Percentiles rank a stretch among this genome's conserved stretches.
Evolutionary conservation across 2,888 invertebrate species (phyloP).

Genomic region (Axea sp.): DNA sequence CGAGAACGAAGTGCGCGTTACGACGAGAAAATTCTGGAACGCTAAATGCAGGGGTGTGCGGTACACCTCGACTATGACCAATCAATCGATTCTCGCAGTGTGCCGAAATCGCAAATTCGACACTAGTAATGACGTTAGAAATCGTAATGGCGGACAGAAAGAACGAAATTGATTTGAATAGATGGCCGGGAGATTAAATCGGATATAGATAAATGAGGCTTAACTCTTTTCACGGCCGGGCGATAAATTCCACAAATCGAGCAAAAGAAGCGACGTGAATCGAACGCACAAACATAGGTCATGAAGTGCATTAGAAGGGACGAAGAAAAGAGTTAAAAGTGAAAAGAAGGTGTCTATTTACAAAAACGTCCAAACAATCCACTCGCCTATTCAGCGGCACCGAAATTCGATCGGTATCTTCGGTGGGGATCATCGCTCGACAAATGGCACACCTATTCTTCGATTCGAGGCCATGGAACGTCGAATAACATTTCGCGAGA

Average conservation of each 20-base stretch:
- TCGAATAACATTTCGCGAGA: slow-evolving; percentile 62
- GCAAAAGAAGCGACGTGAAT: slow-evolving; percentile 30
- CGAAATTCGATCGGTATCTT: slow-evolving; percentile 64
- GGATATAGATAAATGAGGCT: slow-evolving; percentile 5
- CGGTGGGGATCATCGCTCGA: slow-evolving; percentile 64
- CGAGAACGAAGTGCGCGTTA: too few relatives aligned
- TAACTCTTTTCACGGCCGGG: not conserved
- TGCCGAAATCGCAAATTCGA: too few relatives aligned
- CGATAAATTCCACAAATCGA: slow-evolving; percentile 17
- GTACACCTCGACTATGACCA: too few relatives aligned
- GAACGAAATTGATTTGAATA: too few relatives aligned
- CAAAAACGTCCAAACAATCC: slow-evolving; percentile 60
- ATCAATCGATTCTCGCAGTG: too few relatives aligned
- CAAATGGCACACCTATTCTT: slow-evolving; percentile 67
- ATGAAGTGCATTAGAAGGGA: slow-evolving; percentile 26
- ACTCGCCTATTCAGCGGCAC: slow-evolving; percentile 35
- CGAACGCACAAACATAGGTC: slow-evolving; percentile 13
- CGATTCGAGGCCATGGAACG: slow-evolving; percentile 36
- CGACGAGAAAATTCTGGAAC: too few relatives aligned
- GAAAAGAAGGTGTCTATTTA: slow-evolving; percentile 56
- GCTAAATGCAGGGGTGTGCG: too few relatives aligned
- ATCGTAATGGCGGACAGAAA: too few relatives aligned
- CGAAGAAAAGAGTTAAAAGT: slow-evolving; percentile 51
- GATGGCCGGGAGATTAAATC: too few relatives aligned
- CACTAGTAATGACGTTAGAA: too few relatives aligned